Percentiles rank a stretch among this genome's conserved stretches.
These are phyloP conservation scores for Platalea minor DNA, from an alignment of 2,797 vertebrate species.

Conservation along the genomic window DNA sequence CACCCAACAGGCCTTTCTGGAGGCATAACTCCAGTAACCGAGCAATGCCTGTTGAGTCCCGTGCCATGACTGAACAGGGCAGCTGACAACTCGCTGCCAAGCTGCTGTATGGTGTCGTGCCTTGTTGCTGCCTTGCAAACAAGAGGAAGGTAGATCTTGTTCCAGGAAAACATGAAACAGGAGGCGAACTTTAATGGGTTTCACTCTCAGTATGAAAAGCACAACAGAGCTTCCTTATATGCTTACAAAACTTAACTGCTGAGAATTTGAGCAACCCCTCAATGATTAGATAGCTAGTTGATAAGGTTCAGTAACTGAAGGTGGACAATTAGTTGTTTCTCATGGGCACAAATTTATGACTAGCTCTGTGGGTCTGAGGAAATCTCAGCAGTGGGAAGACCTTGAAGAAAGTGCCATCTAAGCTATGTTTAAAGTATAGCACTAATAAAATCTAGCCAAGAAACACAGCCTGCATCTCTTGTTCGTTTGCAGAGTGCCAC, in stretches of 20 bases:
- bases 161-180: neutral
- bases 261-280: neutral
- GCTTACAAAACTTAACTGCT: neutral
- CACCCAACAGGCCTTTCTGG: neutral
- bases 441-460: neutral
- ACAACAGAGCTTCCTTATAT: neutral
- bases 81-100: neutral
- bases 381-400: neutral
- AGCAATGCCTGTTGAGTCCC: too few relatives aligned
- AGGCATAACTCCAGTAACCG: neutral
- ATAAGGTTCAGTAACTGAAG: neutral
- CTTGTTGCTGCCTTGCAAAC: neutral
- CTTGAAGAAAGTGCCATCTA: neutral
- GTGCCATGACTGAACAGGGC: neutral
- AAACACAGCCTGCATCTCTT: neutral
- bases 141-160: neutral
- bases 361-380: neutral
- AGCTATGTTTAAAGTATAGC: neutral
- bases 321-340: neutral
- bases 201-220: neutral
- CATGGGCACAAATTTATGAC: neutral
- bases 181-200: neutral
- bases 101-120: neutral
- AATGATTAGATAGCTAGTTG: neutral
- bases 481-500: slow-evolving; percentile 4